Evolutionary conservation across 2,888 invertebrate species (phyloP).

Genomic region (Aphodius granarius): DNA sequence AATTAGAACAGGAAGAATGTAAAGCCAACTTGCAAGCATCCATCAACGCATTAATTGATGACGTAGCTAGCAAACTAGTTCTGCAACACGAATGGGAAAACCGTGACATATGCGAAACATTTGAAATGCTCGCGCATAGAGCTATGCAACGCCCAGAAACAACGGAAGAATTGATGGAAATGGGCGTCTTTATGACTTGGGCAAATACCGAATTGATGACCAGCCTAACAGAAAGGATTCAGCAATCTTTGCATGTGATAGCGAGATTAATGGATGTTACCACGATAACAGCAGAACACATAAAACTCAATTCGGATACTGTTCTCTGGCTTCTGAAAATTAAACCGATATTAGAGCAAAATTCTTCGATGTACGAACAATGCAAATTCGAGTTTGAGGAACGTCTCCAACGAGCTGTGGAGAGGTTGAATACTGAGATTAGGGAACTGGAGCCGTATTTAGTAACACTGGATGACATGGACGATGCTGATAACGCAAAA

Average conservation of each 20-base stretch:
- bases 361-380: slow-evolving; percentile 77
- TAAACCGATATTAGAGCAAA: slow-evolving; percentile 78
- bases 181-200: slow-evolving; percentile 74
- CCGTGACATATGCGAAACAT: slow-evolving; percentile 68
- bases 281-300: slow-evolving; percentile 71
- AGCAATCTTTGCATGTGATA: slow-evolving; percentile 66
- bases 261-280: slow-evolving; percentile 77
- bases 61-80: slow-evolving; percentile 66
- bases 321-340: slow-evolving; percentile 84
- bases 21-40: slow-evolving; percentile 63
- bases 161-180: slow-evolving; percentile 79
- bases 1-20: slow-evolving; percentile 65
- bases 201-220: slow-evolving; percentile 74
- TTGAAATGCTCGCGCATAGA: slow-evolving; percentile 68
- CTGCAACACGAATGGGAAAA: slow-evolving; percentile 67
- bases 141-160: slow-evolving; percentile 75
- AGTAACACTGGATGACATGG: slow-evolving; percentile 82
- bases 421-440: slow-evolving; percentile 71
- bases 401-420: slow-evolving; percentile 67
- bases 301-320: slow-evolving; percentile 77
- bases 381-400: slow-evolving; percentile 87
- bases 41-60: slow-evolving; percentile 61
- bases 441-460: slow-evolving; percentile 73
- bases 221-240: slow-evolving; percentile 69
- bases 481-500: slow-evolving; percentile 71